These are phyloP conservation scores for Chesias legatella DNA, from an alignment of 2,888 invertebrate species.

Conservation along the genomic window DNA sequence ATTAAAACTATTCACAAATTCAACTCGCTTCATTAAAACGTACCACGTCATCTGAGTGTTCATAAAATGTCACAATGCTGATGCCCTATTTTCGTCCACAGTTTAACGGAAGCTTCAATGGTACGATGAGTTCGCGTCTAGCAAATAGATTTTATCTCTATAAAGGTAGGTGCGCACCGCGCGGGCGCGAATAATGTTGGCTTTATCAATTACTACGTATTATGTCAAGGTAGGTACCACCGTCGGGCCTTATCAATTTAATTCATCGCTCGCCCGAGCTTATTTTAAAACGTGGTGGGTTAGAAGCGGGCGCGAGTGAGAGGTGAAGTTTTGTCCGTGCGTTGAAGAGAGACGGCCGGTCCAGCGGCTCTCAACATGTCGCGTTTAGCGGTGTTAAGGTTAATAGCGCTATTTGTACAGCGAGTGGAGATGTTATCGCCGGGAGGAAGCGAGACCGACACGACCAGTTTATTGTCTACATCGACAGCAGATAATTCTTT, in stretches of 20 bases:
- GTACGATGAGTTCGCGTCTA: constrained; percentile 17
- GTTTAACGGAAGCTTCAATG: constrained; percentile 16
- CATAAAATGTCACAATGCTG: constrained; percentile 14
- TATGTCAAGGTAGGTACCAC: constrained; percentile 52
- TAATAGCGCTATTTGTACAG: constrained; percentile 73
- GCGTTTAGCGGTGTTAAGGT: constrained; percentile 65
- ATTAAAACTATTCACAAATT: background rate
- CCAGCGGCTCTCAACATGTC: constrained; percentile 53
- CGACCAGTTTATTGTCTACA: constrained; percentile 51
- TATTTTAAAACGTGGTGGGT: constrained; percentile 50
- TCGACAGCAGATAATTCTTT: constrained; percentile 39
- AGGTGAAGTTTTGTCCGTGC: constrained; percentile 5
- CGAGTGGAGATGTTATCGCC: constrained; percentile 60
- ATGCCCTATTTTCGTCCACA: constrained; percentile 14
- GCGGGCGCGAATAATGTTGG: constrained; percentile 37
- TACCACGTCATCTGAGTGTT: constrained; percentile 7
- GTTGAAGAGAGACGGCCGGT: constrained; percentile 29
- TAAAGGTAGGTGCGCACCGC: constrained; percentile 22
- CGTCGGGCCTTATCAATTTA: constrained; percentile 51
- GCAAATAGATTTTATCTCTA: constrained; percentile 21
- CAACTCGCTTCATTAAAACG: background rate
- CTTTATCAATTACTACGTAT: constrained; percentile 61
- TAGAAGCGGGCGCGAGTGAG: constrained; percentile 33
- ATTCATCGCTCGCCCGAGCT: constrained; percentile 51
- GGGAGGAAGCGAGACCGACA: constrained; percentile 45